Conservation (phyloP, 2,888 invertebrate species). For the Limulus polyphemus region DNA sequence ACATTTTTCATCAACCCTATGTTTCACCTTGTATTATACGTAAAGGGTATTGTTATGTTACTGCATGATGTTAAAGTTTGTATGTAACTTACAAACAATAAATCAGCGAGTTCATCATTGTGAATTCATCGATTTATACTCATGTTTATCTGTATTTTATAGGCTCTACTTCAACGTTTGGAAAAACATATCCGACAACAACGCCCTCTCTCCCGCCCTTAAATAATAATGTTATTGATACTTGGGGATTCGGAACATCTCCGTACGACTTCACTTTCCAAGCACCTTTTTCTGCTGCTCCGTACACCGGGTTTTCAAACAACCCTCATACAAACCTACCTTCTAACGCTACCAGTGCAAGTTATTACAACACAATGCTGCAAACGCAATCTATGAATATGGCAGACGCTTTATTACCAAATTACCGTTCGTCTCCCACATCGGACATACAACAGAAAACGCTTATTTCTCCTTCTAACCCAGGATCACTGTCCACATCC, state of each 20-base stretch:
- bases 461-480: constrained; percentile 13
- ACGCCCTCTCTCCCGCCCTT: constrained; percentile 13
- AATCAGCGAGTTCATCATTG: too few species aligned
- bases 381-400: constrained; percentile 4
- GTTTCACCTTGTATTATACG: too few species aligned
- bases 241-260: constrained; percentile 11
- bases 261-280: constrained; percentile 22
- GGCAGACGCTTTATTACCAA: constrained; percentile 14
- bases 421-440: constrained; percentile 4
- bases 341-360: background rate
- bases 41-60: too few species aligned
- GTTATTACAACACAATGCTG: constrained; percentile 17
- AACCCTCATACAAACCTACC: constrained; percentile 14
- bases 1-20: too few species aligned
- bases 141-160: constrained; percentile 3
- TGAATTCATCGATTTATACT: background rate
- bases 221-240: constrained; percentile 10
- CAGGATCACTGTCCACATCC: constrained; percentile 8
- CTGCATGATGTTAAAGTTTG: too few species aligned
- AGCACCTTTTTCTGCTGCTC: constrained; percentile 14
- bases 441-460: constrained; percentile 10
- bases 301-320: constrained; percentile 13
- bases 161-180: constrained; percentile 10
- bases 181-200: constrained; percentile 17
- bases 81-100: too few species aligned